Evolutionary conservation across 2,797 vertebrate genomes (phyloP).

Genomic region (Triplophysa bombifrons): DNA sequence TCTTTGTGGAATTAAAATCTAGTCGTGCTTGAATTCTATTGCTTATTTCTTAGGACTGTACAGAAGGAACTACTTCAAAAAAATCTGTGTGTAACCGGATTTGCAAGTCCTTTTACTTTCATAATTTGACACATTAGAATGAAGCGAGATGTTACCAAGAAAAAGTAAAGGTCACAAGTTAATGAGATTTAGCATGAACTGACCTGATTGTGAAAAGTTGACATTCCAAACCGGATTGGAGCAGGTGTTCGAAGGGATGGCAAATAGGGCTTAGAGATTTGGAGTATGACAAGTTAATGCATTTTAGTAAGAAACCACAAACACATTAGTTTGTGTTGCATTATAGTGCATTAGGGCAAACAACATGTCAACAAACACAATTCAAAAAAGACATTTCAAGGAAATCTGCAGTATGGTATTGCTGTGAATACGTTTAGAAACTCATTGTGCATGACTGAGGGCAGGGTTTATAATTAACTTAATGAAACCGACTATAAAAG

Average conservation of each 20-base stretch:
- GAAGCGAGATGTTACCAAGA: background rate
- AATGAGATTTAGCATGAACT: background rate
- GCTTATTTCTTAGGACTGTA: background rate
- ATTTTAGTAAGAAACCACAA: background rate
- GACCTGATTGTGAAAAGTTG: background rate
- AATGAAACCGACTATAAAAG: background rate
- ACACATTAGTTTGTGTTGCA: background rate
- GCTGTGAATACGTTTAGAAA: background rate
- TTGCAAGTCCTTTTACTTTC: background rate
- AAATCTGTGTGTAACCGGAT: background rate
- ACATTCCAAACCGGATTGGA: background rate
- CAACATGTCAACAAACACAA: background rate
- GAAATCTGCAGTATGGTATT: no score
- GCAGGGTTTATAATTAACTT: background rate
- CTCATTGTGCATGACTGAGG: background rate
- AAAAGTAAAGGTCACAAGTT: background rate
- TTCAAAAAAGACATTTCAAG: background rate
- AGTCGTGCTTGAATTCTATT: conserved; percentile 3
- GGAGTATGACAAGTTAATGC: background rate
- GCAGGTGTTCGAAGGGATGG: background rate
- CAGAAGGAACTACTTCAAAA: no score
- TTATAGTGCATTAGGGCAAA: background rate
- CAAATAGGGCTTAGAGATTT: background rate
- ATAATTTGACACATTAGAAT: background rate
- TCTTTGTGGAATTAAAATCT: background rate